Evolutionary conservation across 2,888 invertebrate genomes (phyloP), one percentile per base, ranked within the genome.

Genomic region (Molanna angustata): DNA sequence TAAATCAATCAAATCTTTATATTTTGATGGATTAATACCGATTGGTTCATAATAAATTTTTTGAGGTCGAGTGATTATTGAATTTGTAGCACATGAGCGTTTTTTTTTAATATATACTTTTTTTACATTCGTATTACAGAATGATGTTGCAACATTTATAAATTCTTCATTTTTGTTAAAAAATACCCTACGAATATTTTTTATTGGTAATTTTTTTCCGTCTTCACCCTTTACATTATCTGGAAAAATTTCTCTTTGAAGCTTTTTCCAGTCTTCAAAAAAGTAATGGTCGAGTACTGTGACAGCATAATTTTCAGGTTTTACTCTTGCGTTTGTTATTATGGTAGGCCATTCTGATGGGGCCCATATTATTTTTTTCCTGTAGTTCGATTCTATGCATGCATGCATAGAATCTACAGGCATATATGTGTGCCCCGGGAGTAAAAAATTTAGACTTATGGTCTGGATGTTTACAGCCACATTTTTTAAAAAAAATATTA

Each of bases 271-370:
- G 13, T 35, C 14, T 9, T n/a, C 4, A n/a, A 35, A 35, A 35
- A 35, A 35, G 14, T 4, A 13, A n/a, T 35, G 35, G 6, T 35
- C 35, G 13, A 35, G 14, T 14, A 35, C 35, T 13, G 35, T 13
- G 7, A 35, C 35, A 4, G 9, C 35, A n/a, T 35, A 35, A n/a
- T 35, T 35, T 35, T 35, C 35, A 6, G 13, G 35, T 35, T 13
- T 35, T 13, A 35, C 13, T 14, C 35, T 35, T 4, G 35, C 35
- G 13, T 35, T 35, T 13, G 35, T 35, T 11, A 35, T 13, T 35
- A 35, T 35, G 14, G 35, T 35, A 14, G 35, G 35, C 35, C 35
- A 35, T 35, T 35, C 35, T 35, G 35, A 35, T 35, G 35, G 35
- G 35, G 35, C 35, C 35, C 35, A 35, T 35, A 35, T 35, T 9